Base-by-base conservation (phyloP, 2,888 invertebrate species). In the Chymomyza fuscimana region DNA sequence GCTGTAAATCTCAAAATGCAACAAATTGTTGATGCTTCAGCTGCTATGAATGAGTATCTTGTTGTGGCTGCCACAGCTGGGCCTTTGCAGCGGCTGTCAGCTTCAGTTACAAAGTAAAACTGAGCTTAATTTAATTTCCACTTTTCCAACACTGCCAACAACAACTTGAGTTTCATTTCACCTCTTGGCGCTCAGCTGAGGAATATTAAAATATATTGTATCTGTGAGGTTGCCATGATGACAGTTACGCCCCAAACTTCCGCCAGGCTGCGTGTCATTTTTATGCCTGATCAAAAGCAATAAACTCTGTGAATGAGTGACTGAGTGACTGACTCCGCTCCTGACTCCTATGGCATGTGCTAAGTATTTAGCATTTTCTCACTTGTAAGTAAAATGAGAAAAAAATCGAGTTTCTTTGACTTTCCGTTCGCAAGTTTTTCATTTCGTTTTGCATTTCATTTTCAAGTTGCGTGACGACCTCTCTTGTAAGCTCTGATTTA, bases 1-100 rank as follows among this genome's bases (percentile, higher is more conserved):
- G 66, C 51, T 59, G 65, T 69, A 69, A 69, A 69, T 60, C 9
- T 40, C 51, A n/a, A 12, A 50, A 52, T 25, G n/a, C 46, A 50
- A 29, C 29, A 19, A 58, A 19, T 22, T 54, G 54, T 54, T 4
- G 19, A 16, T n/a, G 19, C 10, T 54, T 54, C 54, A 9, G 54
- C 10, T 5, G 54, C 54, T 19, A 4, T 54, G 54, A 9, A 32
- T 32, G 32, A 19, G 16, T 54, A 9, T 9, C 16, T 52, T 52
- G 52, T 52, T 9, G 16, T 12, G 40, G 40, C 40, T 46, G 40
- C 12, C 40, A 46, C 40, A 12, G 40, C 40, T 12, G 40, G 12
- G 10, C 12, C 54, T 54, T 25, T 22, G 58, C 58, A 5, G 32
- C 6, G 16, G 58, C 58, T 3, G 58, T 5, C 58, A 25, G 22